These are phyloP conservation scores for Tigriopus japonicus DNA, from an alignment of 1,140 invertebrate genomes.

Conservation along the genomic window DNA sequence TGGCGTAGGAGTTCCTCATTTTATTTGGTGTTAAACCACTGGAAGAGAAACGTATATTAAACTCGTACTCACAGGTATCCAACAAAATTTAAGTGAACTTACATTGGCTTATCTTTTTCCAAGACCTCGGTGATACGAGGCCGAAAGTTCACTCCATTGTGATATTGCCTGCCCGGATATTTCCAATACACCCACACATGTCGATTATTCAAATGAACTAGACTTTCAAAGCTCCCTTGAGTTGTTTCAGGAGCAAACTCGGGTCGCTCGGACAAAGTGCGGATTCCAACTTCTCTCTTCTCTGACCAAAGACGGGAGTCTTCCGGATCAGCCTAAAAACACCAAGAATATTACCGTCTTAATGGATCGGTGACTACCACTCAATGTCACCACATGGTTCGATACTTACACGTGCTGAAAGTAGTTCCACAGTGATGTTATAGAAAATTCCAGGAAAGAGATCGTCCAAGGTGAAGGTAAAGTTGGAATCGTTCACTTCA, in stretches of 20 bases:
- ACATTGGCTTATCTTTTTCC: constrained; percentile 14
- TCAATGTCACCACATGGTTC: too few relatives aligned
- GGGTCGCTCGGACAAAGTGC: constrained; percentile 12
- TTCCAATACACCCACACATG: constrained; percentile 19
- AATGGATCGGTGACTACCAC: too few relatives aligned
- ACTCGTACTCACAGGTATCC: background rate
- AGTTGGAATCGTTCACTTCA: background rate
- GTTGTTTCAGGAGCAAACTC: constrained; percentile 16
- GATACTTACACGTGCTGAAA: background rate
- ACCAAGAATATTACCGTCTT: too few relatives aligned
- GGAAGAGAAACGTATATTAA: background rate
- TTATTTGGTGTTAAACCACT: constrained; percentile 22
- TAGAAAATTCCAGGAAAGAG: background rate
- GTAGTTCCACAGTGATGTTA: background rate
- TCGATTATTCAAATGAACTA: background rate
- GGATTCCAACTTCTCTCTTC: background rate
- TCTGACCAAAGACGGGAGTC: background rate
- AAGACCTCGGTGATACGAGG: constrained; percentile 15
- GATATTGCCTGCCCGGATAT: constrained; percentile 1
- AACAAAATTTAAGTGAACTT: background rate
- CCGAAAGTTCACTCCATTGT: constrained; percentile 18
- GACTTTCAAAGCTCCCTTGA: constrained; percentile 17
- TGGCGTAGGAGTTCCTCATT: constrained; percentile 31
- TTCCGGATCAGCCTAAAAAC: background rate
- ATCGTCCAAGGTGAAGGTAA: background rate